These are phyloP conservation scores for Eonycteris spelaea DNA, from an alignment of 2,113 vertebrate species.

Conservation along the genomic window DNA sequence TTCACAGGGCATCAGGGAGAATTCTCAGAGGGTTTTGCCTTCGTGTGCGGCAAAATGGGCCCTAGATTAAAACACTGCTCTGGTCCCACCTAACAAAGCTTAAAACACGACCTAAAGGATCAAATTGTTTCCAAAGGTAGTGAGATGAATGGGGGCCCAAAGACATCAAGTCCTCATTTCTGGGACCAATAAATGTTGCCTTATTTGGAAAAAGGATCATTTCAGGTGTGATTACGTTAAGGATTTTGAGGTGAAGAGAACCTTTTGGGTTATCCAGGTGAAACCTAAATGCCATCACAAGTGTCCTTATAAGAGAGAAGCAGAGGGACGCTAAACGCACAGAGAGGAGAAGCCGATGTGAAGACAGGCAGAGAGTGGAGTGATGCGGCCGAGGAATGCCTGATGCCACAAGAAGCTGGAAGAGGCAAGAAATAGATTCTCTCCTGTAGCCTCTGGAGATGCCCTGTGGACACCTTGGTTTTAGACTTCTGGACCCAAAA, in stretches of 20 bases:
- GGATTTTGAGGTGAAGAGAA: not conserved
- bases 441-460: not conserved
- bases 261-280: not conserved
- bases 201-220: not conserved
- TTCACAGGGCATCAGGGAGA: not conserved
- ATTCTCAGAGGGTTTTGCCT: not conserved
- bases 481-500: not conserved
- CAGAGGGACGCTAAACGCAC: not conserved
- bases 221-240: not conserved
- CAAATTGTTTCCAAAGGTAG: not conserved
- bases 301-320: not conserved
- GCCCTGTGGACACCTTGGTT: not conserved
- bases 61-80: not conserved
- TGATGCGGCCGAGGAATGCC: rapidly evolving
- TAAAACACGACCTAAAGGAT: not conserved
- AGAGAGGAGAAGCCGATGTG: not conserved
- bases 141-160: not conserved
- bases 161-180: not conserved
- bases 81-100: not conserved
- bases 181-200: not conserved
- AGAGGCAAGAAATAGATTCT: not conserved
- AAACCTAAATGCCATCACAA: not conserved
- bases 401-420: not conserved
- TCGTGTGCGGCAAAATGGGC: not conserved
- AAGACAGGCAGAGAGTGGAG: not conserved